A percentile compares a stretch with the other conserved stretches of the same genome.
Conservation (phyloP, 2,888 invertebrate species). For the Coecobrya sp. region DNA sequence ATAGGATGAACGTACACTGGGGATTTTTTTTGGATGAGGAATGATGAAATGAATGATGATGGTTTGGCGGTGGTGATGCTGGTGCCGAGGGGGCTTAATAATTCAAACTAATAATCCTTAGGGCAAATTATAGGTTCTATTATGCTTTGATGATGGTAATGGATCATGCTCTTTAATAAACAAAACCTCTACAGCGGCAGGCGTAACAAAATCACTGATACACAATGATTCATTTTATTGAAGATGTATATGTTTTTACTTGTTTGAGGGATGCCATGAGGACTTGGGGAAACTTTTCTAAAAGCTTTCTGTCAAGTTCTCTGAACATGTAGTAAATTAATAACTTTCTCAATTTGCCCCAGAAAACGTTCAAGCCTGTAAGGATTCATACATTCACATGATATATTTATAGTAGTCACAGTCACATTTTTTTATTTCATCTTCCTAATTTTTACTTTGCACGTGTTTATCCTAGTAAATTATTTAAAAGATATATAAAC, state of each 20-base stretch:
- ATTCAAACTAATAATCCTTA: neutral
- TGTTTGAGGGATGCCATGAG: neutral
- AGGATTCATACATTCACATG: neutral
- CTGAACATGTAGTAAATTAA: neutral
- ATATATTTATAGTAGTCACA: neutral
- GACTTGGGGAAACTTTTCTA: neutral
- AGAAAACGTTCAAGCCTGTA: neutral
- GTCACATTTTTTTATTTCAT: no score
- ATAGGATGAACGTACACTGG: neutral
- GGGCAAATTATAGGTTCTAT: neutral
- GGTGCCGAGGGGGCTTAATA: neutral
- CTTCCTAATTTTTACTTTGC: no score
- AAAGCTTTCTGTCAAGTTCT: neutral
- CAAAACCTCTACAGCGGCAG: neutral
- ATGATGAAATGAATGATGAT: constrained; percentile 32
- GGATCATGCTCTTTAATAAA: constrained; percentile 1
- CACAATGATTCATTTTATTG: neutral
- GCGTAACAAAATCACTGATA: neutral
- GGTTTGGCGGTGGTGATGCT: neutral
- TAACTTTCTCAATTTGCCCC: neutral
- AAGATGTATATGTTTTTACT: neutral
- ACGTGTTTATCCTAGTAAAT: no score
- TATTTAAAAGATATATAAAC: no score
- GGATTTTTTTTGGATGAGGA: neutral
- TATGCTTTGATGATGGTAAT: constrained; percentile 31